phyloP scores from a whole-genome alignment of 1,140 invertebrate genomes.

The Monomorium pharaonis region DNA sequence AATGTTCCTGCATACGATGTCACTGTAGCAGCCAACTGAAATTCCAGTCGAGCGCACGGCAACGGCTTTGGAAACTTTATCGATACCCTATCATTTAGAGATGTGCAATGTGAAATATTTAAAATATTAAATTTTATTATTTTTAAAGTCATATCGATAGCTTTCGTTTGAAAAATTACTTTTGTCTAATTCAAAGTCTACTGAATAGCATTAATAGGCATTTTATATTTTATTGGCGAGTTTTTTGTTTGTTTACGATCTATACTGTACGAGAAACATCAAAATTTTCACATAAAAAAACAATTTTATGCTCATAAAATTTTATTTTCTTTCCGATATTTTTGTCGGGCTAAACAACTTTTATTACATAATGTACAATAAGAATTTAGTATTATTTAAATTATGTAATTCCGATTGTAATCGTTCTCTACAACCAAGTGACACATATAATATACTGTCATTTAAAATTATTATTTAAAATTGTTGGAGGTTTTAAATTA shows the following conservation, averaged over 20 bases:
- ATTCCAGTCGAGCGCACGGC: conserved; percentile 33
- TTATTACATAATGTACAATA: neutral
- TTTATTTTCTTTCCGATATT: neutral
- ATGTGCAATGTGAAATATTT: conserved; percentile 33
- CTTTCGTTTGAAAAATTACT: conserved; percentile 32
- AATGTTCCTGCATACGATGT: conserved; percentile 31
- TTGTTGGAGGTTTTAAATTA: no score
- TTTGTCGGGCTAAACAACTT: neutral
- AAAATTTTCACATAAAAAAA: neutral
- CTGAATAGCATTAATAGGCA: neutral
- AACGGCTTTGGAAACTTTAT: conserved; percentile 54
- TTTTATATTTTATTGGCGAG: neutral
- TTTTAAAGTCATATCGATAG: conserved; percentile 61
- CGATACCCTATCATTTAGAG: conserved; percentile 28
- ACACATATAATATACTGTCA: neutral
- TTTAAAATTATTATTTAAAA: neutral
- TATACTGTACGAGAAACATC: neutral
- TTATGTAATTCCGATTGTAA: neutral
- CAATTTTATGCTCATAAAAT: neutral
- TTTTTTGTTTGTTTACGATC: neutral
- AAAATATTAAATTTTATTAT: conserved; percentile 71
- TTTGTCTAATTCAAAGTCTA: neutral
- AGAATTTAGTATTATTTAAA: neutral
- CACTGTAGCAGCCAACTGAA: conserved; percentile 38
- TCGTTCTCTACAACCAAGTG: no score